Base-by-base conservation (phyloP, 1,140 invertebrate genomes). In the Philopotamus ludificatus region DNA sequence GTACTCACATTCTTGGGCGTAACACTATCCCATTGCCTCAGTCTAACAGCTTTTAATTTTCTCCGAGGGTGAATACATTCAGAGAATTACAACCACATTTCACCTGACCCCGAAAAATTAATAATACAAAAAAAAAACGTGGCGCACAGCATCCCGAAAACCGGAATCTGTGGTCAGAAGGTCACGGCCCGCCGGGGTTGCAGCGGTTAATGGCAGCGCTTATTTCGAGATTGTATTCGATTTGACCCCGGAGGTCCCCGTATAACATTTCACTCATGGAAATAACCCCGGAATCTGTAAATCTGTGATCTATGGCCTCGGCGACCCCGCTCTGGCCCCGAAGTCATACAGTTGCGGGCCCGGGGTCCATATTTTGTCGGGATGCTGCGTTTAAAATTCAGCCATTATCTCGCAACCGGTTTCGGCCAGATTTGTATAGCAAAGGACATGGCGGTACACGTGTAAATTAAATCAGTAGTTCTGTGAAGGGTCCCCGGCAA, bases 41-140 rank as follows among this genome's bases (percentile, higher is more conserved):
- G 63, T 65, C 66, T 69, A 66, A 69, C 65, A 66, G 63, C 63
- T 69, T 69, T 69, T 69, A 69, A 69, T 69, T 69, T 66, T 63
- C 55, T 44, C 41, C 23, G 21, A 45, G 59, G 21, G 2, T 21
- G 47, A 4, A 18, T 20, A 3, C 10, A 4, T 3, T 21, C 7
- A 21, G 47, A 20, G 18, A 22, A 50, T 10, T n/a, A 50, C n/a
- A n/a, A 10, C 20, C 47, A 50, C 47, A 50, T n/a, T n/a, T n/a
- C n/a, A n/a, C n/a, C n/a, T n/a, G n/a, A n/a, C n/a, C n/a, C n/a
- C n/a, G n/a, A n/a, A n/a, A n/a, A n/a, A n/a, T n/a, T n/a, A 34
- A 34, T 34, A 34, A 7, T 34, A 12, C 28, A 34, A 4, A 12
- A 34, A 12, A 34, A 34, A 34, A 34, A 4, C 12, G 4, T 7